Conservation (phyloP, 2,113 vertebrate species). For the Mystacornis crossleyi region DNA sequence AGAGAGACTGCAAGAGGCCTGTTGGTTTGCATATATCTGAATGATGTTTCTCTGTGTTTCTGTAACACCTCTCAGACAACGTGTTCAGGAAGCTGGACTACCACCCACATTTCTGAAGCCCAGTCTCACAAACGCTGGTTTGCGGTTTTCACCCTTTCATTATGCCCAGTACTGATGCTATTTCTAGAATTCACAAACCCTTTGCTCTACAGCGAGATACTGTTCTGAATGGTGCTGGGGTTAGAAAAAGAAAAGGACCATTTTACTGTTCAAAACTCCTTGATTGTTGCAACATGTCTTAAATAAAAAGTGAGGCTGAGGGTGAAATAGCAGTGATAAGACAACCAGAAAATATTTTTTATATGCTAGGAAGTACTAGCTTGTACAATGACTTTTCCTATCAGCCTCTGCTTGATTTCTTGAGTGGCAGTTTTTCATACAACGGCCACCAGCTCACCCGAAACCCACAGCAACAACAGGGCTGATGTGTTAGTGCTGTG, state of each 20-base stretch:
- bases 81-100: not conserved
- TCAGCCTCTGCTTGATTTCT: not conserved
- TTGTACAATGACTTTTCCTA: not conserved
- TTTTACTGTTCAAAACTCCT: not conserved
- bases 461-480: not conserved
- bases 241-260: not conserved
- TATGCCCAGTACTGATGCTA: not conserved
- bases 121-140: not conserved
- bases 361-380: not conserved
- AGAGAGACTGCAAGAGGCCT: not conserved
- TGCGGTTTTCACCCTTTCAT: not conserved
- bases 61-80: not conserved
- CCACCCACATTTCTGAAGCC: not conserved
- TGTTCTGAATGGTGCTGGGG: not conserved
- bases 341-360: not conserved
- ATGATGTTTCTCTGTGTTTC: not conserved
- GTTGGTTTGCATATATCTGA: not conserved
- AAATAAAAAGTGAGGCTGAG: not conserved
- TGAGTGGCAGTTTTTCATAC: not conserved
- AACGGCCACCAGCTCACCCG: not conserved
- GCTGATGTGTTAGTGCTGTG: not conserved
- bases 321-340: not conserved
- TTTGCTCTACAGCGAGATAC: fast-evolving
- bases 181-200: not conserved
- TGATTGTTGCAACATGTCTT: not conserved